Evolutionary conservation across 2,797 vertebrate species (phyloP), one percentile per base, ranked within the genome.

Genomic region (Rhynchotus rufescens): DNA sequence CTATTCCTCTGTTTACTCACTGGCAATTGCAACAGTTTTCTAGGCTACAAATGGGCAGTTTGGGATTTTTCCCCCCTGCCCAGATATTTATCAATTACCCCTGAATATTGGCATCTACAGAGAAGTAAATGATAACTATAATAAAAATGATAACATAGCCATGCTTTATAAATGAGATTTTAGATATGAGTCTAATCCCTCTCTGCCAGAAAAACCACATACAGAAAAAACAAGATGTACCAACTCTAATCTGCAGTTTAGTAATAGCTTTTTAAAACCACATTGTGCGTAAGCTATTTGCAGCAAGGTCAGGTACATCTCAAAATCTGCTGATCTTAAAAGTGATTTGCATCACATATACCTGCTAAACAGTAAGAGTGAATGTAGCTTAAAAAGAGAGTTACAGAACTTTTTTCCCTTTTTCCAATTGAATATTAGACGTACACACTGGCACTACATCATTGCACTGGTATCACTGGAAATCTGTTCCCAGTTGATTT

Each of bases 291-390:
- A 86, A 88, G 36, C 23, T 75, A n/a, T 72, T 74, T 59, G 23
- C 25, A 60, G 17, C 62, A 90, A 16, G 4, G 32, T 67, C 54
- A 84, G 42, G 38, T 62, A 75, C 49, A 49, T 78, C 79, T 91
- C 65, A 74, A 79, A 92, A 93, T 91, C 61, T 91, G 60, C 67
- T 81, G 60, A 79, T 91, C 56, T 60, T 36, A 77, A 61, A 52
- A 73, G 25, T 69, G 23, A 10, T 89, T 91, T 81, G 20, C n/a
- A 81, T 74, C 32, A 67, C 89, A 30, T 42, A 44, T 65, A 77
- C 57, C 52, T 77, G 30, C 26, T 47, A 49, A 82, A 83, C 5
- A 54, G 38, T 21, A 32, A 65, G 30, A 20, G 26, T 16, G 47
- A 7, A 61, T 38, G 12, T 60, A 76, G 10, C 25, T 65, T 65